Evolutionary conservation across 2,113 vertebrate species (phyloP).

Genomic region (Stictonetta naevosa): DNA sequence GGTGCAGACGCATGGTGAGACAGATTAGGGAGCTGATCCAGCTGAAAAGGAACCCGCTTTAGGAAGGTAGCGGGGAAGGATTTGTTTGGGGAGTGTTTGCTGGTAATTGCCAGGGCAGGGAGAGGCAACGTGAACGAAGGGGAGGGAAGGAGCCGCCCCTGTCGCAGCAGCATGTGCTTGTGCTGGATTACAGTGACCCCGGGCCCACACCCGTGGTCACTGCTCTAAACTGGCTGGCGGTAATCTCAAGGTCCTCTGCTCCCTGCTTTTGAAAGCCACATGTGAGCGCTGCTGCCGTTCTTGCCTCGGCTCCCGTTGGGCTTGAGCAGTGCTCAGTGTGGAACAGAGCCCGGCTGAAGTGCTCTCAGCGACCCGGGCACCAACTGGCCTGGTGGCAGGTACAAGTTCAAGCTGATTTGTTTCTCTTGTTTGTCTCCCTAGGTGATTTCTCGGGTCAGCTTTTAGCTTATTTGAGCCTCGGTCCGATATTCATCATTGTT

Average conservation of each 20-base stretch:
- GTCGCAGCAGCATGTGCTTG: background rate
- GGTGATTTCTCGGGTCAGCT: conserved; percentile 93
- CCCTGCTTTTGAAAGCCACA: background rate
- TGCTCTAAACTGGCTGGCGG: background rate
- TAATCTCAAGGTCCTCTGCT: background rate
- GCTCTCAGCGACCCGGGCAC: background rate
- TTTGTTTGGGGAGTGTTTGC: conserved; percentile 15
- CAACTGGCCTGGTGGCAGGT: background rate
- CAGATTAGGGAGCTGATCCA: conserved; percentile 57
- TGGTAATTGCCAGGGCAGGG: background rate
- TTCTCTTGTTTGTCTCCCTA: conserved; percentile 65
- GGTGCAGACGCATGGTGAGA: conserved; percentile 30
- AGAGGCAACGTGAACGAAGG: background rate
- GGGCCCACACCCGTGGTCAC: background rate
- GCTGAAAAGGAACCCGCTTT: conserved; percentile 51
- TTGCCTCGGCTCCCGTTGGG: rapidly evolving
- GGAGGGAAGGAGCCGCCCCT: background rate
- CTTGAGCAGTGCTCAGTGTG: background rate
- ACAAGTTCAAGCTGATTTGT: background rate
- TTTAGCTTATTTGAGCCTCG: conserved; percentile 92
- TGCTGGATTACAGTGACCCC: background rate
- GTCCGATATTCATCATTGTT: conserved; percentile 91
- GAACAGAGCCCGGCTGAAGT: background rate
- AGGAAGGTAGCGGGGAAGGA: conserved; percentile 17
- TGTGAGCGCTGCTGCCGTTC: background rate